phyloP scores from a whole-genome alignment of 1,140 invertebrate species.

The Geopemphigus sp. region DNA sequence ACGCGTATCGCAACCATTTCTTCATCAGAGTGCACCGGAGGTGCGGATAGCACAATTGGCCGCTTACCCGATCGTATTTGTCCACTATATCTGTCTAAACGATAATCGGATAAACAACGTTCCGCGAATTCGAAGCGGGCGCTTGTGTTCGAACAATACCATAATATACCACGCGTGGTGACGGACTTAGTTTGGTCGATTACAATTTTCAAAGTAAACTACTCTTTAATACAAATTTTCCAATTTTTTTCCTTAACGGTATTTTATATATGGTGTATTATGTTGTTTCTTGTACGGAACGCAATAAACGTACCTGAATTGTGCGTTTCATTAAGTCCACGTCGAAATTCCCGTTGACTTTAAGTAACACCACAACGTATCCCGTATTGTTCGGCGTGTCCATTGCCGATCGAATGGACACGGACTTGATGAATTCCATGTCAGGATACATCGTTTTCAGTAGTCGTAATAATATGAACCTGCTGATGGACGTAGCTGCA shows the following conservation, averaged over 20 bases:
- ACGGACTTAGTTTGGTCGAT: too few relatives aligned
- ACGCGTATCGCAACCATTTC: slow-evolving; percentile 69
- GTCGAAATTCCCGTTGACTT: slow-evolving; percentile 59
- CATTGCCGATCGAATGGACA: slow-evolving; percentile 65
- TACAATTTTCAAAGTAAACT: too few relatives aligned
- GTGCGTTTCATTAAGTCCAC: slow-evolving; percentile 51
- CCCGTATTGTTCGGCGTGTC: slow-evolving; percentile 70
- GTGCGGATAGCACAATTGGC: slow-evolving; percentile 57
- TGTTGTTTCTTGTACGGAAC: not conserved
- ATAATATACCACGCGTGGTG: too few relatives aligned
- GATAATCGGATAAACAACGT: slow-evolving; percentile 19
- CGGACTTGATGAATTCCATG: slow-evolving; percentile 64
- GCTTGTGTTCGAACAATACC: too few relatives aligned
- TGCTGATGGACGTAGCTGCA: slow-evolving; percentile 8
- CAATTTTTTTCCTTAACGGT: too few relatives aligned
- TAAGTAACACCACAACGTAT: slow-evolving; percentile 66
- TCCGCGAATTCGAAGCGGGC: not conserved
- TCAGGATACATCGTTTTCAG: slow-evolving; percentile 59
- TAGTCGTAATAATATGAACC: not conserved
- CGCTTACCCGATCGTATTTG: slow-evolving; percentile 50
- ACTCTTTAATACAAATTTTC: too few relatives aligned
- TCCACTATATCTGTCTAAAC: slow-evolving; percentile 54
- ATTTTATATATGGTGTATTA: too few relatives aligned
- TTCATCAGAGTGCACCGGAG: slow-evolving; percentile 62
- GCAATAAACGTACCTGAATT: slow-evolving; percentile 49